These are phyloP conservation scores for Drosophila yooni DNA, from an alignment of 2,888 invertebrate genomes.

Conservation along the genomic window DNA sequence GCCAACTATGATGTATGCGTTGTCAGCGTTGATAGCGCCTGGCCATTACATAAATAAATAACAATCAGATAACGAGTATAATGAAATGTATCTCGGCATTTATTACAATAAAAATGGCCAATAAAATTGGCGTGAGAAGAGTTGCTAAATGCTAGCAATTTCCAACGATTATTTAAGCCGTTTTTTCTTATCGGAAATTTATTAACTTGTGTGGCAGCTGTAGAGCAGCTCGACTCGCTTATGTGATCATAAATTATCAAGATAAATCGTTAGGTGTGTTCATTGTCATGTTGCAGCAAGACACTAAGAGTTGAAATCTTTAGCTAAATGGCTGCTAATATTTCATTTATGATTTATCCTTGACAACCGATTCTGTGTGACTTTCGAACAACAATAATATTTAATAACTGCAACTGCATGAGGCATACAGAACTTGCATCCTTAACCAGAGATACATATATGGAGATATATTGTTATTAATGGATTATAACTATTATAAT, in stretches of 20 bases:
- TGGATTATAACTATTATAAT: neutral
- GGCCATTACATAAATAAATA: conserved; percentile 40
- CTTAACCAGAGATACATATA: too few species aligned
- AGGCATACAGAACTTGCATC: too few species aligned
- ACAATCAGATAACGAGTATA: conserved; percentile 53
- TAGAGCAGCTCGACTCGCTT: neutral
- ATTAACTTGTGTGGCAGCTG: neutral
- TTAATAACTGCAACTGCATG: neutral
- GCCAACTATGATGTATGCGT: conserved; percentile 41
- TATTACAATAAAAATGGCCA: conserved; percentile 29
- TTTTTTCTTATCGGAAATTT: conserved; percentile 1
- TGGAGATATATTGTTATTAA: neutral
- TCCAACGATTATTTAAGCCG: neutral
- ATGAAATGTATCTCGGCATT: conserved; percentile 34
- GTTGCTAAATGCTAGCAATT: conserved; percentile 19
- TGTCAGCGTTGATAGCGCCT: conserved; percentile 23
- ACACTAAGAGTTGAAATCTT: neutral
- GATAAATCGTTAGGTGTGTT: neutral
- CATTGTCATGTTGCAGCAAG: neutral
- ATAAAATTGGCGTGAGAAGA: conserved; percentile 28
- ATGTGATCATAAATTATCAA: neutral
- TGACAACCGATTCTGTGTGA: too few species aligned
- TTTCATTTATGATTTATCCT: too few species aligned
- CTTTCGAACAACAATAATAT: neutral
- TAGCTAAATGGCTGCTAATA: neutral